A percentile compares a stretch with the other conserved stretches of the same genome.
Conservation (phyloP, 2,113 vertebrate species). For the Panthera leo region DNA sequence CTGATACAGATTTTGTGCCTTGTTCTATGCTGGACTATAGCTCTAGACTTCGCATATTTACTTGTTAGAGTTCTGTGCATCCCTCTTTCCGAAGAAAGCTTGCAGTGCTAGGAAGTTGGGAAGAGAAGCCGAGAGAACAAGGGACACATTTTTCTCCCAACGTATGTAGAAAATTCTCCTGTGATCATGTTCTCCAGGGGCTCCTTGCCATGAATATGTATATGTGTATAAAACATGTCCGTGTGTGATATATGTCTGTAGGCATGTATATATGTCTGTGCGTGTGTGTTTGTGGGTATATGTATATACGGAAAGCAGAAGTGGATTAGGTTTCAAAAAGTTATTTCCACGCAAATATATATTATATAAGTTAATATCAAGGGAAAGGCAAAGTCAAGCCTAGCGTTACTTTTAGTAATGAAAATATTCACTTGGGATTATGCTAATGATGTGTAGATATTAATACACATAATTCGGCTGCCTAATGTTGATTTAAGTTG, state of each 20-base stretch:
- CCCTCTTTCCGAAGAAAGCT: not conserved
- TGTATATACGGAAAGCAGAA: not conserved
- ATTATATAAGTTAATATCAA: constrained; percentile 53
- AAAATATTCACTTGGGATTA: constrained; percentile 68
- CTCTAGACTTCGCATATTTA: not conserved
- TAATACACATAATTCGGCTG: constrained; percentile 73
- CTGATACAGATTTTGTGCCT: constrained; percentile 1
- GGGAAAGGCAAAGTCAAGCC: constrained; percentile 68
- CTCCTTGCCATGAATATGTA: not conserved
- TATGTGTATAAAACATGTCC: not conserved
- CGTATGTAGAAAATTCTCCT: not conserved
- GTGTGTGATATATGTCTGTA: too few species aligned
- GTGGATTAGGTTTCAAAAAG: constrained; percentile 45
- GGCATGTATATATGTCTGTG: not conserved
- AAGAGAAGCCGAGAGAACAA: not conserved
- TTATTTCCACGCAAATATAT: constrained; percentile 62
- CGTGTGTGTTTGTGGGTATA: not conserved
- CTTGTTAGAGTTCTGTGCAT: not conserved
- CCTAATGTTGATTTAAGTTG: constrained; percentile 78
- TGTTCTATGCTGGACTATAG: not conserved
- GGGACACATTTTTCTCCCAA: not conserved
- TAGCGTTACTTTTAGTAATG: constrained; percentile 64
- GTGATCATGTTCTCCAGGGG: not conserved
- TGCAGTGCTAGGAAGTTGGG: not conserved
- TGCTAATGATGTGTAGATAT: constrained; percentile 72